phyloP scores from a whole-genome alignment of 2,888 invertebrate species.

The Choristoneura rosaceana region DNA sequence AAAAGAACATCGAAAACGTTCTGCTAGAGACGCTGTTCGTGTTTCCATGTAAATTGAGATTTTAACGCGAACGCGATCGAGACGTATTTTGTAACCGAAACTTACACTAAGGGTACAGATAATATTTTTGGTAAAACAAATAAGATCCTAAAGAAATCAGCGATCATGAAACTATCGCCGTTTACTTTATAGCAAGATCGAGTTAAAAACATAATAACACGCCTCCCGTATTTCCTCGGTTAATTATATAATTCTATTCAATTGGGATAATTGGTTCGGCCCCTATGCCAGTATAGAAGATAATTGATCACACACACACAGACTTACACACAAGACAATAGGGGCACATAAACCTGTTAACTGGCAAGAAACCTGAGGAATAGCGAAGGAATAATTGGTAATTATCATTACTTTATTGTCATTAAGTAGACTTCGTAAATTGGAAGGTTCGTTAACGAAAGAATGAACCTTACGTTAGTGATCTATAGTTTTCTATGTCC shows the following conservation, averaged over 20 bases:
- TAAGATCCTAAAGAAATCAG: not conserved
- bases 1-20: no score
- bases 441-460: not conserved
- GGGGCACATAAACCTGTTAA: slow-evolving; percentile 26
- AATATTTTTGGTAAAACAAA: no score
- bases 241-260: slow-evolving; percentile 47
- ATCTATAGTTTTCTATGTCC: not conserved
- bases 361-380: not conserved
- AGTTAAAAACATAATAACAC: slow-evolving; percentile 17
- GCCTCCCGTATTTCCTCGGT: slow-evolving; percentile 9
- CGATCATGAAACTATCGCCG: not conserved
- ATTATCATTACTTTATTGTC: not conserved
- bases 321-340: slow-evolving; percentile 1
- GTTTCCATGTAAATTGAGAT: no score
- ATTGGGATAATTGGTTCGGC: slow-evolving; percentile 52
- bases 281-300: slow-evolving; percentile 17
- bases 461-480: not conserved
- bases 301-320: slow-evolving; percentile 3
- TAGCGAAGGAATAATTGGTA: not conserved
- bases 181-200: not conserved
- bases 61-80: no score
- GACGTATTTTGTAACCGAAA: no score
- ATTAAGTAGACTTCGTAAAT: not conserved
- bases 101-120: no score
- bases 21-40: no score